These are phyloP conservation scores for Rhinichthys osculus DNA, from an alignment of 2,797 vertebrate species.

Conservation along the genomic window DNA sequence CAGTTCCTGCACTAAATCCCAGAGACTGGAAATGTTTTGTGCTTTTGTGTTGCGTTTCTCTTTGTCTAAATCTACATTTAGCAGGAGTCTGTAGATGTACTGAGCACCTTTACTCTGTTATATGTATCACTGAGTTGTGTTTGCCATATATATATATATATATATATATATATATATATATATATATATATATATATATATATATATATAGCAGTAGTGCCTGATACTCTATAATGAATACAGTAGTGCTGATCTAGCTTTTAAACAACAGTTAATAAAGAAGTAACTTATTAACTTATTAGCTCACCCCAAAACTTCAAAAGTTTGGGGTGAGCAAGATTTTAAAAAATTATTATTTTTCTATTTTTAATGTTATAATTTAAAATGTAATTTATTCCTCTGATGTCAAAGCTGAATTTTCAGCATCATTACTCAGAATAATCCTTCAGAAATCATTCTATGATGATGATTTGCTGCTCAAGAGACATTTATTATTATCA, in stretches of 20 bases:
- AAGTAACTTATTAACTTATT: too few species aligned
- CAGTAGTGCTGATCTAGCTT: background rate
- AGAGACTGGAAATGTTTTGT: background rate
- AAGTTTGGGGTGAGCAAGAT: background rate
- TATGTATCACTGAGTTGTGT: background rate
- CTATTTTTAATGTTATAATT: background rate
- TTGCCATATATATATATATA: too few species aligned
- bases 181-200: too few species aligned
- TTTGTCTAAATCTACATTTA: constrained; percentile 2
- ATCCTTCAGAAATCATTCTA: background rate
- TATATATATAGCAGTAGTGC: background rate
- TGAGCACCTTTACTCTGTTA: background rate
- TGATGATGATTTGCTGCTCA: background rate
- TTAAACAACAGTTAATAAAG: background rate
- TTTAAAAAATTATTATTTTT: background rate
- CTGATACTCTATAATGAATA: background rate
- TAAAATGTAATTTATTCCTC: background rate
- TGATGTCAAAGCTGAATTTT: background rate
- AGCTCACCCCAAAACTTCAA: too few species aligned
- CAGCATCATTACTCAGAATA: background rate
- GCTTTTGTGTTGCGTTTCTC: background rate
- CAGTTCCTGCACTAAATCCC: background rate
- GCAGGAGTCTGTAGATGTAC: background rate
- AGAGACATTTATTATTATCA: background rate
- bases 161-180: too few species aligned